Conservation (phyloP, 2,888 invertebrate species). For the Oligia fasciuncula region DNA sequence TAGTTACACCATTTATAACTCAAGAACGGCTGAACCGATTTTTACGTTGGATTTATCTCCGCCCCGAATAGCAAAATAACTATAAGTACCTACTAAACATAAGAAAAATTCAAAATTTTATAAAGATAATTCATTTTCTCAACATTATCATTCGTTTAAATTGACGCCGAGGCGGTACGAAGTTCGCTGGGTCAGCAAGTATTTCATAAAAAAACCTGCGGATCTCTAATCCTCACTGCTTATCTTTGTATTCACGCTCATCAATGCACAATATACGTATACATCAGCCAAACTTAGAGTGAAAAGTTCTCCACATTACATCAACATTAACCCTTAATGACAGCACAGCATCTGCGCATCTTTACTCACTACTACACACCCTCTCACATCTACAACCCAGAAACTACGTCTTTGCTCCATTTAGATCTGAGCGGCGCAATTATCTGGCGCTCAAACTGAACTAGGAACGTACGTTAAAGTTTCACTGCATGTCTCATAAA, state of each 20-base stretch:
- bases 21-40: no score
- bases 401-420: conserved; percentile 41
- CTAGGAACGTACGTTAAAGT: conserved; percentile 57
- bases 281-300: no score
- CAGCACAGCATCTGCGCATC: conserved; percentile 11
- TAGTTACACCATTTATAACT: no score
- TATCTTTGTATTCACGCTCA: background rate
- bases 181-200: no score
- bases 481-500: conserved; percentile 64
- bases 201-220: no score
- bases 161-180: no score
- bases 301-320: background rate
- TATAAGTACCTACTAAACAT: no score
- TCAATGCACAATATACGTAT: background rate
- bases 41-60: no score
- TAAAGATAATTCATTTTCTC: no score
- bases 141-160: no score
- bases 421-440: conserved; percentile 52
- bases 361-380: conserved; percentile 6
- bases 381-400: conserved; percentile 15
- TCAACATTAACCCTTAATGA: conserved; percentile 1
- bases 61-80: no score
- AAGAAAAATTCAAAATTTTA: no score
- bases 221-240: background rate
- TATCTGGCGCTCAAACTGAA: conserved; percentile 57